phyloP scores from a whole-genome alignment of 1,140 invertebrate genomes.

The Meloidogyne exigua region DNA sequence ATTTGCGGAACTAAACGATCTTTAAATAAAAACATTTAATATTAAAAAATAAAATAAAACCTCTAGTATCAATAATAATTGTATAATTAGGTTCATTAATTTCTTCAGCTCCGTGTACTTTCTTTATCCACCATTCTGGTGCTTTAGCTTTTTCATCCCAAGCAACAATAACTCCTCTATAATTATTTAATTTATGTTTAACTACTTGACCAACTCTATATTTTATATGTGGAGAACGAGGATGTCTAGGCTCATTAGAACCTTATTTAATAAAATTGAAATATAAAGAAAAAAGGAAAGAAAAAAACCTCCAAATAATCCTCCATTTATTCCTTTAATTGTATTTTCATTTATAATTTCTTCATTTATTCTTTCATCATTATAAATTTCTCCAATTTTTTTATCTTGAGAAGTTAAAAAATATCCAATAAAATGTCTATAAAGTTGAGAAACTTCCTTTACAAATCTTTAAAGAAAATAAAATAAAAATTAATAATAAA shows the following conservation, averaged over 20 bases:
- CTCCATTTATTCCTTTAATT: constrained; percentile 11
- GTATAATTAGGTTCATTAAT: constrained; percentile 65
- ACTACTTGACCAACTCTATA: constrained; percentile 69
- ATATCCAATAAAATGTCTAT: constrained; percentile 13
- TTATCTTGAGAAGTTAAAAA: constrained; percentile 18
- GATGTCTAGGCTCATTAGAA: constrained; percentile 36
- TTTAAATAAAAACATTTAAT: neutral
- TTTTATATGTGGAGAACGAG: constrained; percentile 64
- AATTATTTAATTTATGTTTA: constrained; percentile 66
- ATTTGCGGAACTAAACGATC: constrained; percentile 63
- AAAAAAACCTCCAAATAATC: constrained; percentile 32
- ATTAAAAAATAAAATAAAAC: neutral
- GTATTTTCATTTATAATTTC: constrained; percentile 25
- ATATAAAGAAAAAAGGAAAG: constrained; percentile 10
- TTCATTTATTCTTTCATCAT: neutral
- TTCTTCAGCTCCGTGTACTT: constrained; percentile 61
- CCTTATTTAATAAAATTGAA: constrained; percentile 17
- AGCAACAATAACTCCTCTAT: constrained; percentile 68
- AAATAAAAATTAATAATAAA: constrained; percentile 25
- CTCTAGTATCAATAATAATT: constrained; percentile 65
- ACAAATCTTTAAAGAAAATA: constrained; percentile 27
- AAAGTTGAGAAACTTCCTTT: constrained; percentile 25
- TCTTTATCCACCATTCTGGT: constrained; percentile 59
- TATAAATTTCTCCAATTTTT: neutral
- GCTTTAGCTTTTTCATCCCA: constrained; percentile 67